Evolutionary conservation across 2,113 vertebrate species (phyloP).

Genomic region (Amblyornis subalaris): DNA sequence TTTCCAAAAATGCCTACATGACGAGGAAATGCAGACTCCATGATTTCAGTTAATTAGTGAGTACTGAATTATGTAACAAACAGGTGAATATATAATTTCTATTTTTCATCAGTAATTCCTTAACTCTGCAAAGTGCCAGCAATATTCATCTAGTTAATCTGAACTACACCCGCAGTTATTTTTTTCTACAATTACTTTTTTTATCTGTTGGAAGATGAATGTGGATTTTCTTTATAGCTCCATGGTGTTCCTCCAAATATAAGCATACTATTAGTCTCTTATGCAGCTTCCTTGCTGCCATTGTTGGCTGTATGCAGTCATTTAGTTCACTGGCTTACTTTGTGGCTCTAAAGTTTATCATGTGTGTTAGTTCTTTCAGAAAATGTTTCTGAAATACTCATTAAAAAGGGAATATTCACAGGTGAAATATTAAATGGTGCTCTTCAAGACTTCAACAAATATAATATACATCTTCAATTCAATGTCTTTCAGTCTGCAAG

Average conservation of each 20-base stretch:
- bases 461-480: neutral
- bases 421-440: neutral
- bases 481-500: neutral
- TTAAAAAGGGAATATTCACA: neutral
- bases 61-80: neutral
- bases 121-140: neutral
- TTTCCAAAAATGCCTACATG: neutral
- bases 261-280: neutral
- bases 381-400: neutral
- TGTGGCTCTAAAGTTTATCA: neutral
- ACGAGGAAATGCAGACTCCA: neutral
- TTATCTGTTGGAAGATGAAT: neutral
- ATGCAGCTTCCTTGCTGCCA: neutral
- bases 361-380: neutral
- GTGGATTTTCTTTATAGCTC: neutral
- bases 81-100: neutral
- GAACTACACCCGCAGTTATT: neutral
- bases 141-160: neutral
- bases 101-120: neutral
- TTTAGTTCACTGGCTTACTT: neutral
- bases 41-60: neutral
- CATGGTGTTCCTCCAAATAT: neutral
- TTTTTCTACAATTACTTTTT: neutral
- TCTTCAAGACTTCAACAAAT: neutral
- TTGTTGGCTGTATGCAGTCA: neutral